phyloP scores from a whole-genome alignment of 2,113 vertebrate species.

The Triplophysa tibetana region DNA sequence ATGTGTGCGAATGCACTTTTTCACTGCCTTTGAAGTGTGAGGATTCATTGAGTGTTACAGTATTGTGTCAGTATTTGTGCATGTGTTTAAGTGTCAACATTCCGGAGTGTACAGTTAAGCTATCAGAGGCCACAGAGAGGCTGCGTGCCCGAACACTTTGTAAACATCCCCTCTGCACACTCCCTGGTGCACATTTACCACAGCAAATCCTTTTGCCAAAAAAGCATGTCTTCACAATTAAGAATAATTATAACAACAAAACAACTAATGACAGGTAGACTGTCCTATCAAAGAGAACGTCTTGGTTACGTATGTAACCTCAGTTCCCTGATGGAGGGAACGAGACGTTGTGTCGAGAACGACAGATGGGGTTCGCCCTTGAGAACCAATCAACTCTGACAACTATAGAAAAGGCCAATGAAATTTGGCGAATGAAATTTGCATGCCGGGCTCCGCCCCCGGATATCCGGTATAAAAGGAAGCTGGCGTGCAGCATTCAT shows the following conservation, averaged over 20 bases:
- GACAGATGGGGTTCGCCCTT: no score
- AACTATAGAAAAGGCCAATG: no score
- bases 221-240: slow-evolving; percentile 20
- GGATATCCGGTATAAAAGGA: no score
- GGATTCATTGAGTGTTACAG: background rate
- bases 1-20: background rate
- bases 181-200: slow-evolving; percentile 12
- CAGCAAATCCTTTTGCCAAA: slow-evolving; percentile 3
- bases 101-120: slow-evolving; percentile 5
- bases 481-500: no score
- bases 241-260: background rate
- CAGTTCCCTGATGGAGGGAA: no score
- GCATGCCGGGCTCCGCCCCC: no score
- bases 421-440: no score
- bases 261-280: background rate
- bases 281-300: background rate
- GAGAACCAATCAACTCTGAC: no score
- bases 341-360: no score
- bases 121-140: slow-evolving; percentile 17
- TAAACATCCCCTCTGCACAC: background rate
- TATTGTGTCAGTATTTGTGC: slow-evolving; percentile 9
- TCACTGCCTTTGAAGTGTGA: slow-evolving; percentile 14
- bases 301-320: no score
- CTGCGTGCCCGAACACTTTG: slow-evolving; percentile 10
- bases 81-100: slow-evolving; percentile 35